These are phyloP conservation scores for Austrofundulus limnaeus DNA, from an alignment of 2,113 vertebrate species.

Conservation along the genomic window DNA sequence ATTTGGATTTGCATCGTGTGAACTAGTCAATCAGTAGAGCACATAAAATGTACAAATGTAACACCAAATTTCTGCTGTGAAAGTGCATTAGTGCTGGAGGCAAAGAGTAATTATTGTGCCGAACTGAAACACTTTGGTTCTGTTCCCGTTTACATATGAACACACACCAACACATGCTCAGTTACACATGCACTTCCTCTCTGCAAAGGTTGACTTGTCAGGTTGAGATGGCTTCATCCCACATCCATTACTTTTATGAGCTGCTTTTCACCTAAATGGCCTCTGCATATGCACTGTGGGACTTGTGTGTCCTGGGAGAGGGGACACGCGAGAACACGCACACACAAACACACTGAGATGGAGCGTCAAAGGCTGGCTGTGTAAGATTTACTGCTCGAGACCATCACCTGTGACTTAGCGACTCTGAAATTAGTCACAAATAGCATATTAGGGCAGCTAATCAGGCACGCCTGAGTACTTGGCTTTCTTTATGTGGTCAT, in stretches of 20 bases:
- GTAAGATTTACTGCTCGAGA: slow-evolving; percentile 87
- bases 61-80: slow-evolving; percentile 78
- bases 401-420: slow-evolving; percentile 93
- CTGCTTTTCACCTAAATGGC: slow-evolving; percentile 89
- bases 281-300: slow-evolving; percentile 87
- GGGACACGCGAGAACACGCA: slow-evolving; percentile 38
- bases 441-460: slow-evolving; percentile 97
- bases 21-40: slow-evolving; percentile 75
- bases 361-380: slow-evolving; percentile 61
- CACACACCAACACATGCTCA: slow-evolving; percentile 1
- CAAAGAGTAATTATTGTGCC: slow-evolving; percentile 87
- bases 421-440: slow-evolving; percentile 98
- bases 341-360: slow-evolving; percentile 31
- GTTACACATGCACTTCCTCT: slow-evolving; percentile 50
- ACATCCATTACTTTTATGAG: slow-evolving; percentile 88
- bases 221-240: slow-evolving; percentile 82
- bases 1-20: slow-evolving; percentile 62
- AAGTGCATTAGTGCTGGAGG: slow-evolving; percentile 77
- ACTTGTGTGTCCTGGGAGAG: slow-evolving; percentile 60
- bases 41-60: slow-evolving; percentile 68
- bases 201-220: slow-evolving; percentile 80
- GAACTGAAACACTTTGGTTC: slow-evolving; percentile 74
- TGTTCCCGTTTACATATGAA: slow-evolving; percentile 17
- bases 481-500: slow-evolving; percentile 92
- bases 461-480: slow-evolving; percentile 93